Percentiles rank a stretch among this genome's conserved stretches.
Conservation (phyloP, 2,888 invertebrate genomes). For the Muscina levida region DNA sequence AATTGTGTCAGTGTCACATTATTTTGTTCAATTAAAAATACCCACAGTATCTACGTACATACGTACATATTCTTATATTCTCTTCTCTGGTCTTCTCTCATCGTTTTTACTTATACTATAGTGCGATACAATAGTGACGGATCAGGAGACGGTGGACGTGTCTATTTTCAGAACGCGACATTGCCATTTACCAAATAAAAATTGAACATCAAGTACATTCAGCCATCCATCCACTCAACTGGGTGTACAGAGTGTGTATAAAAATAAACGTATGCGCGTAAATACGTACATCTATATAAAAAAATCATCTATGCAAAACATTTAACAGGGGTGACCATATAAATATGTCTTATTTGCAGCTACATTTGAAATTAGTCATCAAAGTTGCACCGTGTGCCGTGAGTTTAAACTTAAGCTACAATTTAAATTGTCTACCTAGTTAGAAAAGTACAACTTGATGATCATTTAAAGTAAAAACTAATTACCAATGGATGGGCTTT, state of each 20-base stretch:
- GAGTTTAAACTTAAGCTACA: too few species aligned
- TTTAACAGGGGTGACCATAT: too few species aligned
- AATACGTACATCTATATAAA: slow-evolving; percentile 28
- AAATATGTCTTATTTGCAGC: too few species aligned
- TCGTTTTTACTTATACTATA: slow-evolving; percentile 2
- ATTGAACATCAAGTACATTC: slow-evolving; percentile 54
- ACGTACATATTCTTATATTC: neutral
- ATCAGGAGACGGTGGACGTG: neutral
- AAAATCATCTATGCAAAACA: too few species aligned
- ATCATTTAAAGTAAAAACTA: too few species aligned
- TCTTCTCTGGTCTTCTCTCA: neutral
- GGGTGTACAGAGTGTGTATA: too few species aligned
- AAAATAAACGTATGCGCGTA: too few species aligned
- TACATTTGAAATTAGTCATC: too few species aligned
- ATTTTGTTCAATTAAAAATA: slow-evolving; percentile 54
- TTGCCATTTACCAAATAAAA: slow-evolving; percentile 61
- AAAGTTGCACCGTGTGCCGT: too few species aligned
- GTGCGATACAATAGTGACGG: neutral
- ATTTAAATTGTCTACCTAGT: too few species aligned
- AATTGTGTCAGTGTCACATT: slow-evolving; percentile 65
- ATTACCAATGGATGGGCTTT: too few species aligned
- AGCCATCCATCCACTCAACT: neutral
- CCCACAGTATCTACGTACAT: slow-evolving; percentile 40
- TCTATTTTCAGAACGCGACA: slow-evolving; percentile 55
- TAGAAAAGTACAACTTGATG: too few species aligned